Evolutionary conservation across 2,888 invertebrate species (phyloP).

Genomic region (Mesochorus sp.): DNA sequence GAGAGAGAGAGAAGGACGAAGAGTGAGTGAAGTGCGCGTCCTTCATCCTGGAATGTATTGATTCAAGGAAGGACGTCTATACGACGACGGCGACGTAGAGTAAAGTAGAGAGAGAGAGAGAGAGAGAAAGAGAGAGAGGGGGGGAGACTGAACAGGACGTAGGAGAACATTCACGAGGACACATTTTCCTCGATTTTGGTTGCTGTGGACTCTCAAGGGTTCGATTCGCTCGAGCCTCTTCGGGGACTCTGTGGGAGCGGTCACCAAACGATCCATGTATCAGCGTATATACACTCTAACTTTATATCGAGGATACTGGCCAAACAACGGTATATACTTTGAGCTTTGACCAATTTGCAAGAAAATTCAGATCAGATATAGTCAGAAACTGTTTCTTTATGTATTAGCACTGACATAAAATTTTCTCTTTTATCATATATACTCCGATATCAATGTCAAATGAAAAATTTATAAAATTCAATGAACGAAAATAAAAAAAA

Average conservation of each 20-base stretch:
- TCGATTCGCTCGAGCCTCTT: constrained; percentile 19
- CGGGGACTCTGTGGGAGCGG: constrained; percentile 21
- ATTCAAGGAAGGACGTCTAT: constrained; percentile 43
- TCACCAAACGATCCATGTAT: constrained; percentile 46
- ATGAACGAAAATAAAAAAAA: not conserved
- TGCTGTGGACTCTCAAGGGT: constrained; percentile 17
- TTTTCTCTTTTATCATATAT: no score
- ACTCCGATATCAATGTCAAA: no score
- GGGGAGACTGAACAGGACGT: not conserved
- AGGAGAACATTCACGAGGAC: constrained; percentile 41
- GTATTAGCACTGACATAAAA: not conserved
- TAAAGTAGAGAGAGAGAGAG: not conserved
- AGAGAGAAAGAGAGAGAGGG: not conserved
- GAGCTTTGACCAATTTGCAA: not conserved
- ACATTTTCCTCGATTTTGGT: constrained; percentile 50
- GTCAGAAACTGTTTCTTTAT: not conserved
- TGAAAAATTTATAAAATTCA: no score
- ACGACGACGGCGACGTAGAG: constrained; percentile 30
- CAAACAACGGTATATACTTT: not conserved
- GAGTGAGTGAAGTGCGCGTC: constrained; percentile 42
- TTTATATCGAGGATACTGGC: not conserved
- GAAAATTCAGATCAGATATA: not conserved
- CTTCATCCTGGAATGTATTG: constrained; percentile 58
- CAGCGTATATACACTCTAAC: constrained; percentile 5
- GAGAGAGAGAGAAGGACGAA: not conserved